Percentiles rank a stretch among this genome's conserved stretches.
Conservation (phyloP, 2,113 vertebrate genomes). For the Siniperca chuatsi region DNA sequence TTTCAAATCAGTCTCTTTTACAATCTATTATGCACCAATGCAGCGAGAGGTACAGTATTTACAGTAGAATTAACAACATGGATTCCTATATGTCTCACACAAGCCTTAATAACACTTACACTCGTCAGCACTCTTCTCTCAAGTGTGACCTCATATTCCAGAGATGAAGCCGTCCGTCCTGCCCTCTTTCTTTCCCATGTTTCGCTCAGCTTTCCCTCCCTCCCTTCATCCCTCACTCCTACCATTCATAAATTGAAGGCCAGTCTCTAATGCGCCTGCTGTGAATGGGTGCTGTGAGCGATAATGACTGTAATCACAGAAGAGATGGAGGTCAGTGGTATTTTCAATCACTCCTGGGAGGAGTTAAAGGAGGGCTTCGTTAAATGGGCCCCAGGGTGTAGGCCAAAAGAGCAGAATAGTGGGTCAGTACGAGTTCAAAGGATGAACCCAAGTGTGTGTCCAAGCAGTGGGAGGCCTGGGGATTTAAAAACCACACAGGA, state of each 20-base stretch:
- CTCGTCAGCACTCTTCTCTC: slow-evolving; percentile 1
- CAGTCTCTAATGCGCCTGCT: slow-evolving; percentile 5
- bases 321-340: slow-evolving; percentile 47
- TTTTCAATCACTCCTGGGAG: slow-evolving; percentile 15
- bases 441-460: not conserved
- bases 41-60: not conserved
- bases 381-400: slow-evolving; percentile 31
- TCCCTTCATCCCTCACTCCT: not conserved
- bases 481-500: not conserved
- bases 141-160: slow-evolving; percentile 19
- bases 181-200: not conserved
- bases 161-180: not conserved
- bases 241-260: slow-evolving; percentile 61
- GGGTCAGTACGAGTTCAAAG: slow-evolving; percentile 38
- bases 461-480: not conserved
- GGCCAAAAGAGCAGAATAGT: slow-evolving; percentile 19
- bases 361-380: slow-evolving; percentile 18
- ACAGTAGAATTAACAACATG: not conserved
- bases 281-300: slow-evolving; percentile 29
- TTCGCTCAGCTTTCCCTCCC: not conserved
- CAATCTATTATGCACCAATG: not conserved
- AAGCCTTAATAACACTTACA: not conserved
- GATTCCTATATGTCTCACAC: not conserved
- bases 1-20: not conserved
- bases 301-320: slow-evolving; percentile 45